These are phyloP conservation scores for Crotalus horridus DNA, from an alignment of 2,113 vertebrate genomes.

Conservation along the genomic window DNA sequence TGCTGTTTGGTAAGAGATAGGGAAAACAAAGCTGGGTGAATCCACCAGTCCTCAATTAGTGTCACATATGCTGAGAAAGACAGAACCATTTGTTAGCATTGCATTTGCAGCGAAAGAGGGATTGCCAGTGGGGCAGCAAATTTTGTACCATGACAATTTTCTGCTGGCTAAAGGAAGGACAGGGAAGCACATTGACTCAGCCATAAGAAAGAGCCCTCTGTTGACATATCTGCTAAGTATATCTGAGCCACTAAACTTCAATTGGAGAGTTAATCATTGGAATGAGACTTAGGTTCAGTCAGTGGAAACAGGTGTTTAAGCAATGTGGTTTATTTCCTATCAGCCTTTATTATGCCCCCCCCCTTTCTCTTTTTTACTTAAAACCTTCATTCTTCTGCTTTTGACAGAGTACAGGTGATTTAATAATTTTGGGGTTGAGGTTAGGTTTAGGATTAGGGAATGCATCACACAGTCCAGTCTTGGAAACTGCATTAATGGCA, in stretches of 20 bases:
- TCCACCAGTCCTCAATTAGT: background rate
- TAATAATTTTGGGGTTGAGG: background rate
- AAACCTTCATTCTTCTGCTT: background rate
- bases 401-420: background rate
- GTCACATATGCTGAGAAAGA: background rate
- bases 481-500: background rate
- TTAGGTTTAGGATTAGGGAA: background rate
- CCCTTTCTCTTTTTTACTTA: background rate
- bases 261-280: background rate
- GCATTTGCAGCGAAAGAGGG: background rate
- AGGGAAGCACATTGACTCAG: background rate
- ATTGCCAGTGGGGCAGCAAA: background rate
- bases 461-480: background rate
- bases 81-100: background rate
- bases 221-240: background rate
- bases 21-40: background rate
- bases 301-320: background rate
- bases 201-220: background rate
- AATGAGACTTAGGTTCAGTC: background rate
- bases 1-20: background rate
- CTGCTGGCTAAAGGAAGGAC: background rate
- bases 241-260: background rate
- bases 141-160: background rate
- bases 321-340: background rate
- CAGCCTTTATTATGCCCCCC: background rate